Conservation (phyloP, 2,113 vertebrate genomes). For the Crotalus helleri region DNA sequence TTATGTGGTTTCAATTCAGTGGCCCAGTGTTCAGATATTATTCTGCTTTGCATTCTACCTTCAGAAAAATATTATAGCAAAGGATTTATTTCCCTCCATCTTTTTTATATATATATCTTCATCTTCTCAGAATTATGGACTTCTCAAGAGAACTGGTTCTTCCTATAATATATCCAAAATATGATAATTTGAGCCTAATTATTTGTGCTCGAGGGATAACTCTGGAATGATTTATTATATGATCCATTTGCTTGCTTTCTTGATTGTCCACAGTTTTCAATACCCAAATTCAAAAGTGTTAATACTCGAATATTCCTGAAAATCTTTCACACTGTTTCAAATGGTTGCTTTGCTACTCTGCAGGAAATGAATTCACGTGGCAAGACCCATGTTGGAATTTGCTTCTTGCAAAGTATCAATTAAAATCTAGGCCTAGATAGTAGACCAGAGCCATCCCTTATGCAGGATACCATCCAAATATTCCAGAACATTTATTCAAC, state of each 20-base stretch:
- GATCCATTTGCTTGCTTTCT: neutral
- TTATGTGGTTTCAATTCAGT: too few relatives aligned
- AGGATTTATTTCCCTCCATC: too few relatives aligned
- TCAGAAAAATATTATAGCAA: too few relatives aligned
- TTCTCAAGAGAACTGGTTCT: too few relatives aligned
- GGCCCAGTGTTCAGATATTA: too few relatives aligned
- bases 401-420: conserved; percentile 5
- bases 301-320: neutral
- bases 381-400: conserved; percentile 10
- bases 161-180: too few relatives aligned
- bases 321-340: neutral
- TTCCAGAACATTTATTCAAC: neutral
- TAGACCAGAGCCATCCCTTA: neutral
- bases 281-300: neutral
- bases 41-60: too few relatives aligned
- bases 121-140: too few relatives aligned
- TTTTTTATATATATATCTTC: too few relatives aligned
- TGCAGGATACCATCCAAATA: neutral
- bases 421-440: conserved; percentile 6
- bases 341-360: neutral
- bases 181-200: too few relatives aligned
- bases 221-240: too few relatives aligned
- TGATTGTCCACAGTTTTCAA: neutral
- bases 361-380: neutral
- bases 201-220: too few relatives aligned